Percentiles rank a stretch among this genome's conserved stretches.
phyloP scores from a whole-genome alignment of 2,888 invertebrate species.

The Agrotis segetum region DNA sequence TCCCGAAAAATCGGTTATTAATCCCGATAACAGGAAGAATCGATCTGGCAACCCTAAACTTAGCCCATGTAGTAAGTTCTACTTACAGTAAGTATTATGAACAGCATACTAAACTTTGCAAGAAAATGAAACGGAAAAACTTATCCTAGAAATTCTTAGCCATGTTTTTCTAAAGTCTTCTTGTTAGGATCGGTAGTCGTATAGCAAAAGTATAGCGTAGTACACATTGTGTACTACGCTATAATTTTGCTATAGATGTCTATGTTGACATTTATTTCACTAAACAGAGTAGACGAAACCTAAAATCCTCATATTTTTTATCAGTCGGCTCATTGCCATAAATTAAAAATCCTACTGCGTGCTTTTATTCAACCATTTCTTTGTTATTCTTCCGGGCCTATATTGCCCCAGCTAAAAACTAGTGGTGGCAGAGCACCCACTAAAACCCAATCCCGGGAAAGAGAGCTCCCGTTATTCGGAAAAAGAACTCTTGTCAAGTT shows the following conservation, averaged over 20 bases:
- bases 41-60: no score
- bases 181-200: background rate
- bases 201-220: no score
- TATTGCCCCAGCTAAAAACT: no score
- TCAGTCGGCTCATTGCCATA: no score
- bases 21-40: no score
- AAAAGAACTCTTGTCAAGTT: background rate
- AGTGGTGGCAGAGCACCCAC: background rate
- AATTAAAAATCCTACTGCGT: no score
- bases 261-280: background rate
- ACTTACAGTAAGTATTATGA: background rate
- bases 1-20: no score
- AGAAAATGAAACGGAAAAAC: background rate
- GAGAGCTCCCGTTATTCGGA: background rate
- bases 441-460: no score
- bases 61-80: slow-evolving; percentile 10
- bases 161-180: background rate
- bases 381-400: no score
- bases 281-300: no score
- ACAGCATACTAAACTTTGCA: background rate
- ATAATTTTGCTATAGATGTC: background rate
- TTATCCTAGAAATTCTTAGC: background rate
- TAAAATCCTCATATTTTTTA: no score
- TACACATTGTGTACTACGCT: background rate
- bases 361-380: no score